Base-by-base conservation (phyloP, 2,113 vertebrate genomes). In the Bos javanicus region DNA sequence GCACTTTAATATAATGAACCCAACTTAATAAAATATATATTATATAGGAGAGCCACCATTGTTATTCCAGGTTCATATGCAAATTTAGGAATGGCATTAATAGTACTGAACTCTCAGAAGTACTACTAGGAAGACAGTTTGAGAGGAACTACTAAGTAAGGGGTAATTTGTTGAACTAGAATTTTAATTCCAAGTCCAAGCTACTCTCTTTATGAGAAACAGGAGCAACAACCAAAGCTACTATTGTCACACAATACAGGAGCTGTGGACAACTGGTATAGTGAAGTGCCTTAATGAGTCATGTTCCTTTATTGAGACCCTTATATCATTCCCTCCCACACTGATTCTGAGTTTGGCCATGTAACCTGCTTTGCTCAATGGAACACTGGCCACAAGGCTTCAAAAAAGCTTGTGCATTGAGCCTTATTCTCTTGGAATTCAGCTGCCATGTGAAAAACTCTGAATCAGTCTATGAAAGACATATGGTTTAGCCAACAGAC, bases 81-180 rank as follows among this genome's bases (percentile, higher is more conserved):
- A 91, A 85, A 94, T 87, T 83, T 36, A 78, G 54, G 33, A 26
- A 71, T 95, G 36, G 17, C 23, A 26, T 14, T 39, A 43, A 43
- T 83, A 78, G 88, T 78, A 97, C 4, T 54, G 62, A 86, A 94
- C 52, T 91, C 86, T 74, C 83, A 87, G 88, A 91, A 96, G 33
- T 23, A 78, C 33, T 48, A 86, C 43, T 74, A 14, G 50, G 33
- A 96, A 81, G 36, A 85, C 4, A 92, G 25, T 83, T 95, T 94
- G 52, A 84, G 19, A 95, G 57, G n/a, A 57, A 30, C 13, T 80
- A 54, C 12, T 74, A n/a, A 81, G 4, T 57, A 46, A 97, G 28
- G 14, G 1, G 50, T 86, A 39, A 59, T 80, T 83, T 83, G 2
- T 14, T 87, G 76, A 36, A 82, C 48, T 74, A 64, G 23, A 88